Evolutionary conservation across 1,140 invertebrate genomes (phyloP).

Genomic region (Drosophila elegans): DNA sequence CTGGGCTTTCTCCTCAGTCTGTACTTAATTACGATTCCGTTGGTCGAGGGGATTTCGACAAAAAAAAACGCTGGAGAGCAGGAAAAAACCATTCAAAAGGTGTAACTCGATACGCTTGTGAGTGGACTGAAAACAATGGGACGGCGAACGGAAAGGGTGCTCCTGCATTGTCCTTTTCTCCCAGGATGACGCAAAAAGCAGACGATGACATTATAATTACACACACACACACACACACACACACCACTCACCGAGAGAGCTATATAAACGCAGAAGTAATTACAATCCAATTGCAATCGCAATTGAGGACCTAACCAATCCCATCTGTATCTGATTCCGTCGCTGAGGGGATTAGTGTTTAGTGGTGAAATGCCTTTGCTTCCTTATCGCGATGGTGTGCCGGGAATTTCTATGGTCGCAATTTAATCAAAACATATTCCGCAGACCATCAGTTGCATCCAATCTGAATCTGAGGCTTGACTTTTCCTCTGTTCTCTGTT

Average conservation of each 20-base stretch:
- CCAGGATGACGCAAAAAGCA: slow-evolving; percentile 70
- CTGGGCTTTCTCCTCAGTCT: slow-evolving; percentile 22
- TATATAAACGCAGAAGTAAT: slow-evolving; percentile 55
- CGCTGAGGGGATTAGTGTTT: slow-evolving; percentile 75
- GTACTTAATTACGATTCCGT: slow-evolving; percentile 57
- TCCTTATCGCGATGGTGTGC: slow-evolving; percentile 59
- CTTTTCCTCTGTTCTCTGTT: slow-evolving; percentile 30
- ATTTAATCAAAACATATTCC: slow-evolving; percentile 74
- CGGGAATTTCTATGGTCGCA: slow-evolving; percentile 48
- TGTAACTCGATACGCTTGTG: slow-evolving; percentile 79
- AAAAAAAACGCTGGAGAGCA: slow-evolving; percentile 25
- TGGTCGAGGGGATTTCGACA: not conserved
- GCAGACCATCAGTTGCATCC: slow-evolving; percentile 30
- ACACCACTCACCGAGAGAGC: not conserved
- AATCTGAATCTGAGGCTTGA: slow-evolving; percentile 62
- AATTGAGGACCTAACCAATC: slow-evolving; percentile 56
- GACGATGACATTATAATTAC: slow-evolving; percentile 75
- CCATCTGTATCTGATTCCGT: slow-evolving; percentile 39
- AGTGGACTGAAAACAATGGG: slow-evolving; percentile 64
- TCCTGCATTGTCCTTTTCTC: slow-evolving; percentile 47
- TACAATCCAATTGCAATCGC: slow-evolving; percentile 79
- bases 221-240: slow-evolving; percentile 10
- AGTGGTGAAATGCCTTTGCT: slow-evolving; percentile 68
- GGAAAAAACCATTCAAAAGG: slow-evolving; percentile 56
- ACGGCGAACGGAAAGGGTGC: slow-evolving; percentile 63